A percentile compares a stretch with the other conserved stretches of the same genome.
phyloP scores from a whole-genome alignment of 2,797 vertebrate species.

The Potorous gilbertii region DNA sequence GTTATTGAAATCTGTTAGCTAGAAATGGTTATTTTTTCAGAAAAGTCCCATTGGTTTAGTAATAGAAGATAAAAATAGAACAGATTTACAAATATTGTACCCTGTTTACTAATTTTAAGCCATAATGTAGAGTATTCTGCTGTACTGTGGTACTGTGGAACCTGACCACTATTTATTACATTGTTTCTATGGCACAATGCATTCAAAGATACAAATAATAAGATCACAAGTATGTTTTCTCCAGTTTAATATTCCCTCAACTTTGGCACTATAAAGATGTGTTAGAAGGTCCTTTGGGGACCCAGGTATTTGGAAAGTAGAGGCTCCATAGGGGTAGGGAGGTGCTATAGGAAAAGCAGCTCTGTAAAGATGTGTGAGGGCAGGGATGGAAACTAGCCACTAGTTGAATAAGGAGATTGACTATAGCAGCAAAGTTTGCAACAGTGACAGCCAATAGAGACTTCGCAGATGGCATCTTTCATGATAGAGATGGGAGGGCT shows the following conservation, averaged over 20 bases:
- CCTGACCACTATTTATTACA: not conserved
- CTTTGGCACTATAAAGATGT: not conserved
- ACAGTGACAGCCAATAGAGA: not conserved
- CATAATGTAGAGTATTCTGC: not conserved
- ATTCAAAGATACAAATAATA: not conserved
- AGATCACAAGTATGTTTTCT: not conserved
- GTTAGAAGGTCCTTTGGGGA: not conserved
- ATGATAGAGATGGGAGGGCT: not conserved
- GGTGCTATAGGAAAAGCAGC: not conserved
- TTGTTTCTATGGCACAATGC: not conserved
- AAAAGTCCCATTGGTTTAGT: not conserved
- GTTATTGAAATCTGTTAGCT: not conserved
- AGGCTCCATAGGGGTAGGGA: not conserved
- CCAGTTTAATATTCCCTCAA: not conserved
- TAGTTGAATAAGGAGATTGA: not conserved
- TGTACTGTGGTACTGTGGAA: not conserved
- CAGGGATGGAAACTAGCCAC: not conserved
- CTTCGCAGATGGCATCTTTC: not conserved
- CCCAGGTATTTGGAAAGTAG: not conserved
- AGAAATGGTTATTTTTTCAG: not conserved
- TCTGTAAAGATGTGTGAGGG: not conserved
- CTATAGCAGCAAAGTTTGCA: not conserved
- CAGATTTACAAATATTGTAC: not conserved
- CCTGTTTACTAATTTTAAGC: not conserved
- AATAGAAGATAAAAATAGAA: not conserved